Evolutionary conservation across 1,140 invertebrate genomes (phyloP).

Genomic region (Phymastichus coffea): DNA sequence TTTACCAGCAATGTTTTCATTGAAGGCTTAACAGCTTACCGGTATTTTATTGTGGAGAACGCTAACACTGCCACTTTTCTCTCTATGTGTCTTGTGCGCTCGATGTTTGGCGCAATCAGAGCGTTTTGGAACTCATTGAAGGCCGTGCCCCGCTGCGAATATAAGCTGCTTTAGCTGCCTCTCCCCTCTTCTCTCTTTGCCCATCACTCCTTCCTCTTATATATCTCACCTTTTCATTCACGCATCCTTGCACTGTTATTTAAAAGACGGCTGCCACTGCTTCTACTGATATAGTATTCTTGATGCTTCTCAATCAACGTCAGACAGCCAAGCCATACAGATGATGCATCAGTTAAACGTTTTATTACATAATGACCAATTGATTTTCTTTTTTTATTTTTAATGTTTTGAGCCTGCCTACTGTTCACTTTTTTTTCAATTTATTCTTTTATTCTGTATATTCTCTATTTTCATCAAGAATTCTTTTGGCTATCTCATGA

Average conservation of each 20-base stretch:
- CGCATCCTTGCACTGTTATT: too few relatives aligned
- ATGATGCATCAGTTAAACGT: too few relatives aligned
- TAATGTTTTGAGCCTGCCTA: too few relatives aligned
- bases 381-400: too few relatives aligned
- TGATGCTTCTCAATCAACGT: conserved; percentile 16
- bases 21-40: neutral
- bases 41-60: neutral
- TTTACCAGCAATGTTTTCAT: neutral
- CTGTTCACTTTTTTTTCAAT: too few relatives aligned
- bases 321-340: neutral
- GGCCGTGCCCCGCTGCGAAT: neutral
- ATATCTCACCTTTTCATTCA: too few relatives aligned
- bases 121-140: neutral
- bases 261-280: neutral
- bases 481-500: neutral
- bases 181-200: too few relatives aligned
- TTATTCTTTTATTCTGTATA: neutral
- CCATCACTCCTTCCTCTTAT: too few relatives aligned
- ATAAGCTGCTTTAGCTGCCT: too few relatives aligned
- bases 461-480: neutral
- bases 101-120: neutral
- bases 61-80: neutral
- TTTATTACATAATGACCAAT: too few relatives aligned
- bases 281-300: neutral
- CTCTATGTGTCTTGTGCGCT: neutral